Percentiles rank a stretch among this genome's conserved stretches.
Evolutionary conservation across 1,140 invertebrate species (phyloP).

Genomic region (Meloidogyne chitwoodi): DNA sequence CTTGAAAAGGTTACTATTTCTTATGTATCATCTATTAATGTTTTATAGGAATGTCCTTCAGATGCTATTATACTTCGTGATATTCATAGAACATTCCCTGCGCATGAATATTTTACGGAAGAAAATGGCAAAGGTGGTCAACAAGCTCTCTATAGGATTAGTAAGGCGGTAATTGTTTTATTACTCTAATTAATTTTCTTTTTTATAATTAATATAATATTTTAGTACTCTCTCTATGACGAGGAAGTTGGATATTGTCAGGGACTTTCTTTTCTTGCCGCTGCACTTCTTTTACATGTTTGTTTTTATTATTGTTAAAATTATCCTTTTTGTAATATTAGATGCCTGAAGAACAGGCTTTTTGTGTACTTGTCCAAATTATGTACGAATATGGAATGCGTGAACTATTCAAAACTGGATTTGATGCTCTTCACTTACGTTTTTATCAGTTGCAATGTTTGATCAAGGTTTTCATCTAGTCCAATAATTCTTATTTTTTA

Average conservation of each 20-base stretch:
- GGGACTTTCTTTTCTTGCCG: conserved; percentile 91
- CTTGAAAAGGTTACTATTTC: conserved; percentile 39
- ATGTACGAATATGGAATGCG: conserved; percentile 94
- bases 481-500: conserved; percentile 13
- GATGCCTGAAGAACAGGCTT: conserved; percentile 99
- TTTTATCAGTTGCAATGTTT: conserved; percentile 92
- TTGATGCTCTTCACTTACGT: conserved; percentile 87
- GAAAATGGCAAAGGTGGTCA: conserved; percentile 78
- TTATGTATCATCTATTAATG: not conserved
- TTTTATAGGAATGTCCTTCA: conserved; percentile 27
- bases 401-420: conserved; percentile 90
- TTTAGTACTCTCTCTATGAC: conserved; percentile 84
- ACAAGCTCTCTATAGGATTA: conserved; percentile 88
- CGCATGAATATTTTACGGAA: conserved; percentile 94
- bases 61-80: conserved; percentile 67
- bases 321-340: conserved; percentile 61
- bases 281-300: conserved; percentile 87
- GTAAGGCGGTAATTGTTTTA: conserved; percentile 66
- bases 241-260: conserved; percentile 97
- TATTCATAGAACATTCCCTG: conserved; percentile 95
- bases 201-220: not conserved
- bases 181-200: too few relatives aligned
- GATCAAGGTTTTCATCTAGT: conserved; percentile 71
- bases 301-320: conserved; percentile 40
- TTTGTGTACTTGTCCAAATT: conserved; percentile 87